Evolutionary conservation across 2,797 vertebrate species (phyloP), one percentile per base, ranked within the genome.

Genomic region (Thalassophryne amazonica): DNA sequence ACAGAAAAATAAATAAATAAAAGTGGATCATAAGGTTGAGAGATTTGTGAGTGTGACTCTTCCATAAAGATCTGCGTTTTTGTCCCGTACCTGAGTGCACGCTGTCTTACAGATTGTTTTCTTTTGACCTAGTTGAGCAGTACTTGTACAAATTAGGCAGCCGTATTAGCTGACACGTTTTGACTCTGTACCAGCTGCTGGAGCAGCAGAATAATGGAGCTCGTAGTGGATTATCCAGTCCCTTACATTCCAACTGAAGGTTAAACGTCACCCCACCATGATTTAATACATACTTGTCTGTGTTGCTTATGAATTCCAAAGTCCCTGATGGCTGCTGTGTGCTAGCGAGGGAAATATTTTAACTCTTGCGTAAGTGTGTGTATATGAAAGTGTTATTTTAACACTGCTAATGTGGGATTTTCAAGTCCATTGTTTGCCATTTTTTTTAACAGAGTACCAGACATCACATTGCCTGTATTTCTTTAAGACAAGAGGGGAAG

Each of bases 291-390:
- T 74, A 65, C 83, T 80, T 52, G 69, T 79, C 80, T 78, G 80
- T 54, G 60, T 83, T 87, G 81, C 78, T 81, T 86, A 87, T 88
- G 76, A 82, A 86, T 86, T 86, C 82, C 86, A 85, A 76, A 80
- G 66, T 46, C 60, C 61, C 57, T 58, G 69, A 81, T 43, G 29
- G 68, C 74, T 49, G 57, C 71, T 77, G 64, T 77, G 80, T 75
- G 71, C 66, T 49, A 50, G 68, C 45, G 9, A 47, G 69, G 45
- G 75, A 60, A 66, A 81, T 80, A 84, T 80, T 72, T 78, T 67
- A 77, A 59, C 60, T 28, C 1, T 14, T 63, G 58, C 69, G 62
- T 50, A 45, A 49, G 53, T 33, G 34, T 5, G 31, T 20, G 32
- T 13, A 17, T 29, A 19, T 24, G 57, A 3, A 30, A 18, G 28